These are phyloP conservation scores for Bolinopsis microptera DNA, from an alignment of 37 sponge, comb jelly and placozoan genomes.

Conservation along the genomic window DNA sequence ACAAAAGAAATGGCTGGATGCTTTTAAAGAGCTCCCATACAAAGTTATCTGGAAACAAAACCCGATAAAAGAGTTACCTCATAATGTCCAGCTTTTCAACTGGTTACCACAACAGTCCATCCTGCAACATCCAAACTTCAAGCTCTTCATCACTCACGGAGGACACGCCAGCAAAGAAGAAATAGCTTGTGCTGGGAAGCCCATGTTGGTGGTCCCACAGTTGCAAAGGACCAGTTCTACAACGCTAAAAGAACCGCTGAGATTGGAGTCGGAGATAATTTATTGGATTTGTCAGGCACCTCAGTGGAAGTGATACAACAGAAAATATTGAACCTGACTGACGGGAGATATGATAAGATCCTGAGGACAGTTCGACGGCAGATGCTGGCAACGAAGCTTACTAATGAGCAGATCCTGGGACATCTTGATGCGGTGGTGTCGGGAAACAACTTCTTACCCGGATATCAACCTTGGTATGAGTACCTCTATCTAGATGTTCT, in stretches of 20 bases:
- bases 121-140: conserved; percentile 53
- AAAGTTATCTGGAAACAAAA: conserved; percentile 55
- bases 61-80: not conserved
- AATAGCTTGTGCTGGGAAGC: conserved; percentile 31
- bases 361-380: not conserved
- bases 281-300: not conserved
- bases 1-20: conserved; percentile 36
- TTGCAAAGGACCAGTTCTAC: conserved; percentile 56
- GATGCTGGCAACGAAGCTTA: not conserved
- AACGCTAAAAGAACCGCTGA: not conserved
- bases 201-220: conserved; percentile 58
- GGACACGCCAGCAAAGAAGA: conserved; percentile 27
- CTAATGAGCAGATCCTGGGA: conserved; percentile 5
- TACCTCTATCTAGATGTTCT: conserved; percentile 22
- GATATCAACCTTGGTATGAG: conserved; percentile 51
- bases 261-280: conserved; percentile 5
- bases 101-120: conserved; percentile 55
- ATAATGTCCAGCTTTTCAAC: not conserved
- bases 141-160: conserved; percentile 61
- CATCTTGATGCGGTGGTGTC: conserved; percentile 22
- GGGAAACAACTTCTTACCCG: conserved; percentile 19
- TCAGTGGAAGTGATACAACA: not conserved
- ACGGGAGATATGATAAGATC: not conserved
- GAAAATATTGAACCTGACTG: conserved; percentile 7
- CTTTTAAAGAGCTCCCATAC: conserved; percentile 9